These are phyloP conservation scores for Rhinophrynus dorsalis DNA, from an alignment of 2,797 vertebrate species.

Conservation along the genomic window DNA sequence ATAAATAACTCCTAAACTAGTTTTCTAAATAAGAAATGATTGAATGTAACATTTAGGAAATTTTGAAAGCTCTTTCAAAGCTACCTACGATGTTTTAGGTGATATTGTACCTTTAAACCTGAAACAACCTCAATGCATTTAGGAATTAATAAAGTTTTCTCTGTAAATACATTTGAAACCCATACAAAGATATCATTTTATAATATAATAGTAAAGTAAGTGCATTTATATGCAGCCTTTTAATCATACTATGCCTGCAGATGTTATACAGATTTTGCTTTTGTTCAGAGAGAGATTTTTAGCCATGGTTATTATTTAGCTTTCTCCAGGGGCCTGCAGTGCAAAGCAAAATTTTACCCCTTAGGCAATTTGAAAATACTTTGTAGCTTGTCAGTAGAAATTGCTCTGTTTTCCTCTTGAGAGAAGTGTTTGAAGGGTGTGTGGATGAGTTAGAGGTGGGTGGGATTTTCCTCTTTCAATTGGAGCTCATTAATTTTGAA, in stretches of 20 bases:
- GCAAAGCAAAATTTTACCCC: conserved; percentile 48
- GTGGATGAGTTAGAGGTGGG: conserved; percentile 37
- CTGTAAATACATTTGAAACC: conserved; percentile 24
- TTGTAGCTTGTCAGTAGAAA: conserved; percentile 50
- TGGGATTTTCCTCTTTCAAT: conserved; percentile 49
- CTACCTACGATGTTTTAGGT: too few relatives aligned
- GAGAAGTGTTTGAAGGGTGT: conserved; percentile 45
- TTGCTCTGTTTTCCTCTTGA: conserved; percentile 44
- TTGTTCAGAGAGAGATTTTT: conserved; percentile 50
- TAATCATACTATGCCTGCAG: conserved; percentile 48
- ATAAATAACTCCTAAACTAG: too few relatives aligned
- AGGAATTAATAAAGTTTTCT: conserved; percentile 22
- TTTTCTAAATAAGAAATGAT: too few relatives aligned
- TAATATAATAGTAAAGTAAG: conserved; percentile 20
- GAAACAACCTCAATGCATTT: too few relatives aligned
- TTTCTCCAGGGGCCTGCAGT: conserved; percentile 38
- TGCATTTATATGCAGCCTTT: conserved; percentile 48
- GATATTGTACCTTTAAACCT: too few relatives aligned
- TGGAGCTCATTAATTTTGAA: conserved; percentile 47
- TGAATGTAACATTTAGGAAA: too few relatives aligned
- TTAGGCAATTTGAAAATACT: conserved; percentile 49
- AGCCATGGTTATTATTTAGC: conserved; percentile 43
- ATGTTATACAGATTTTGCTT: conserved; percentile 47
- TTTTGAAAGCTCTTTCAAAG: too few relatives aligned
- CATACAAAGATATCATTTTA: conserved; percentile 3